Percentiles rank a stretch among this genome's conserved stretches.
phyloP scores from a whole-genome alignment of 2,797 vertebrate genomes.

The Rachycentron canadum region DNA sequence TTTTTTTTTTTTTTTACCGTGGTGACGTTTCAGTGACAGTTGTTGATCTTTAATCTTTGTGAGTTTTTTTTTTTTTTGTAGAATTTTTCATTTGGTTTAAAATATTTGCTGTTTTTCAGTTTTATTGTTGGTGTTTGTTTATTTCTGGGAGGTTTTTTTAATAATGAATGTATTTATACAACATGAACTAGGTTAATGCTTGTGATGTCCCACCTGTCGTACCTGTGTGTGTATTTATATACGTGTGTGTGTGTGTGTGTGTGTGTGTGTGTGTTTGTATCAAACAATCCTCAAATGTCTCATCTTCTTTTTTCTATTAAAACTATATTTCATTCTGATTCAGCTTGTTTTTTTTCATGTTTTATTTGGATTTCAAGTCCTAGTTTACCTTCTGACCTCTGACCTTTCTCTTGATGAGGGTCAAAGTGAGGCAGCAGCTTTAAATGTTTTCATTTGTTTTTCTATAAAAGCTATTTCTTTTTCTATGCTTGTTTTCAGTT shows the following conservation, averaged over 20 bases:
- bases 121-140: slow-evolving; percentile 26
- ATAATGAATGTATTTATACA: slow-evolving; percentile 62
- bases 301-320: slow-evolving; percentile 31
- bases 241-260: not conserved
- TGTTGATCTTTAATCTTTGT: not conserved
- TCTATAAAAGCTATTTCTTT: too few relatives aligned
- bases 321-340: slow-evolving; percentile 35
- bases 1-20: slow-evolving; percentile 18
- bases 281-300: slow-evolving; percentile 22
- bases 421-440: not conserved
- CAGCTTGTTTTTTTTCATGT: slow-evolving; percentile 21
- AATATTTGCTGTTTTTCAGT: not conserved
- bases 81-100: slow-evolving; percentile 12
- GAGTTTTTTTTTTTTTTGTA: slow-evolving; percentile 15
- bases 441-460: not conserved
- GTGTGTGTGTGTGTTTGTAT: slow-evolving; percentile 22
- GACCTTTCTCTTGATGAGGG: slow-evolving; percentile 6
- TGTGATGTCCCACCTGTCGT: slow-evolving; percentile 13
- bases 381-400: slow-evolving; percentile 46
- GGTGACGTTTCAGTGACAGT: slow-evolving; percentile 4
- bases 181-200: slow-evolving; percentile 34
- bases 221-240: slow-evolving; percentile 35
- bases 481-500: too few relatives aligned
- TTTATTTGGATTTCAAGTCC: slow-evolving; percentile 10
- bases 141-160: slow-evolving; percentile 41